Evolutionary conservation across 2,797 vertebrate species (phyloP), one percentile per base, ranked within the genome.

Genomic region (Epinephelus awoara): DNA sequence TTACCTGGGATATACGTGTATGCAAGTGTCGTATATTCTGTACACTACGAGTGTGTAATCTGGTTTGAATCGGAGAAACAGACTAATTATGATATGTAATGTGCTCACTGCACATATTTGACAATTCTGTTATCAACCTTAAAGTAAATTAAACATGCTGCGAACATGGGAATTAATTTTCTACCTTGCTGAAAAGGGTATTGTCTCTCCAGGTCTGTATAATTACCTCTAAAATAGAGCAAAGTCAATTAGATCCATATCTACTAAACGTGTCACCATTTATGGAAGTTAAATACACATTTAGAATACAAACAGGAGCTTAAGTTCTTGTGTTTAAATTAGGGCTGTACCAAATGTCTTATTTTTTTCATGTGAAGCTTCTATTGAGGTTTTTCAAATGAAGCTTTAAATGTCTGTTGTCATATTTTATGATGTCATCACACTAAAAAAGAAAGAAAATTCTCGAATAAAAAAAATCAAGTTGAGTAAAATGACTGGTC

Each of bases 161-260:
- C 25, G 69, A 86, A 85, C 55, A 77, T 57, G 75, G 67, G 59
- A 91, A 89, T 90, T 86, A 11, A 84, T 87, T 89, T 87, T 61
- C 73, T 38, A 54, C 47, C 72, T 27, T 63, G 66, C 46, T 71
- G 34, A 80, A 90, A 82, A 79, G 65, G 50, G 21, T 44, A 84
- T 88, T 85, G 85, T 89, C 72, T 81, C 49, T 72, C 63, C 64
- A 75, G 55, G 85, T 79, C 62, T 64, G 29, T 83, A 46, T 77
- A 85, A 89, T 89, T 92, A 84, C 70, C 81, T 88, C 49, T 73
- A 79, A 80, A 63, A 58, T 11, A 61, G 44, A 79, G 66, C 71
- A 21, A 52, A 82, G 68, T 67, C 67, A 87, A 80, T 89, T 86
- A 84, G 72, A 88, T 91, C 70, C 50, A 18, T 77, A 94, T 90